A percentile compares a stretch with the other conserved stretches of the same genome.
phyloP scores from a whole-genome alignment of 2,797 vertebrate species.

The Protosalanx chinensis region DNA sequence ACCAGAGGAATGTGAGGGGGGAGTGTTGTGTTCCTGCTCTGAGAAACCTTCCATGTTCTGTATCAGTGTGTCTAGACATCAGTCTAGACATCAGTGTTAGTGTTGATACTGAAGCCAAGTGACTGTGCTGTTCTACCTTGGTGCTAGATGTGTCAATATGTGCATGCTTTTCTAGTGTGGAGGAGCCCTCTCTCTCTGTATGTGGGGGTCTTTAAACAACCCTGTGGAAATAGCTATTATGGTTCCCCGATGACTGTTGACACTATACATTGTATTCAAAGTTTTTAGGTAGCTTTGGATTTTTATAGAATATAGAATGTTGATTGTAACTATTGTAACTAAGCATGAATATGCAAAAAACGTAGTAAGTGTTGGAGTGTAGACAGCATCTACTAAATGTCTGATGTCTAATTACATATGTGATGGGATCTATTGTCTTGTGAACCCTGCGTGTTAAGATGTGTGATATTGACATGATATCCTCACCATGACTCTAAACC shows the following conservation, averaged over 20 bases:
- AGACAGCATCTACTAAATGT: background rate
- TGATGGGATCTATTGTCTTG: background rate
- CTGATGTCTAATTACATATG: background rate
- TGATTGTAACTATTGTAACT: background rate
- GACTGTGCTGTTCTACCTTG: background rate
- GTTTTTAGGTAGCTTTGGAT: background rate
- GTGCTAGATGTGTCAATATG: background rate
- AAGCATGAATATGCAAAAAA: background rate
- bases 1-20: background rate
- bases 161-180: background rate
- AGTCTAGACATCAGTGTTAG: background rate
- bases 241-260: background rate
- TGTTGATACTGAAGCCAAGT: conserved; percentile 1
- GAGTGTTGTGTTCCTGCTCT: background rate
- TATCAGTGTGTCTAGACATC: background rate
- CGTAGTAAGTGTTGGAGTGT: background rate
- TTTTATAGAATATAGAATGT: background rate
- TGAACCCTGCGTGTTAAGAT: background rate
- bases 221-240: background rate
- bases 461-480: background rate
- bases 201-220: background rate
- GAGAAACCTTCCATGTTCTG: conserved; percentile 5
- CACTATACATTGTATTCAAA: background rate
- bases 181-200: background rate
- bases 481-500: too few relatives aligned